Base-by-base conservation (phyloP, 92 coral and sea anemone species). In the Blastomussa wellsi region DNA sequence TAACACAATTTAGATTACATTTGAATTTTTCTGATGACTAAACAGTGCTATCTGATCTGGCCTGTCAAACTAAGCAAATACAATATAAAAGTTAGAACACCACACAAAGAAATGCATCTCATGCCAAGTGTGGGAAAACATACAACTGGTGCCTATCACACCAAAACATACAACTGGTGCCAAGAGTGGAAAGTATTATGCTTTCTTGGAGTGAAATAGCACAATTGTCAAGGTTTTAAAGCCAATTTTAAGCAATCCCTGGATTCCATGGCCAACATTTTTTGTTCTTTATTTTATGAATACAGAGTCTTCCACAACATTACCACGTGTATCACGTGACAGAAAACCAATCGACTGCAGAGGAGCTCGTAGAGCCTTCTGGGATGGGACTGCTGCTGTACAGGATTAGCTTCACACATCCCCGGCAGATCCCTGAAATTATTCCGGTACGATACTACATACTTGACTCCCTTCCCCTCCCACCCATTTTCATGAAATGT, bases 361-460 rank as follows among this genome's bases (percentile, higher is more conserved):
- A 88, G 33, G 88, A 85, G 73, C 77, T 87, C 69, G 83, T 78
- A 16, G 72, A 87, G 33, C 87, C 93, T 77, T 87, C 92, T 41
- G 93, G 88, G 83, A 79, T 93, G 87, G 98, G 98, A n/a, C 85
- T 96, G 41, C 80, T 96, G 87, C 83, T 96, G 55, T 88, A 90
- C 82, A 89, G 98, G 79, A 90, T 94, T 53, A 95, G 96, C 22
- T 96, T 96, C 74, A 96, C 98, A 39, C 98, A 94, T 77, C 95
- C 98, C 26, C 89, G 98, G 81, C 97, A 96, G 82, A 90, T 96
- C 39, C 96, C 94, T 2, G 93, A 92, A 79, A 93, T 94, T 35
- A 80, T 95, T 33, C 93, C 92, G 94, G 98, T 95, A 72, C 88
- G 91, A 12, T 35, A 62, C 53, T 29, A 32, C 71, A 20, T 65